Conservation (phyloP, 1,140 invertebrate genomes). For the Philotrypesis tridentata region DNA sequence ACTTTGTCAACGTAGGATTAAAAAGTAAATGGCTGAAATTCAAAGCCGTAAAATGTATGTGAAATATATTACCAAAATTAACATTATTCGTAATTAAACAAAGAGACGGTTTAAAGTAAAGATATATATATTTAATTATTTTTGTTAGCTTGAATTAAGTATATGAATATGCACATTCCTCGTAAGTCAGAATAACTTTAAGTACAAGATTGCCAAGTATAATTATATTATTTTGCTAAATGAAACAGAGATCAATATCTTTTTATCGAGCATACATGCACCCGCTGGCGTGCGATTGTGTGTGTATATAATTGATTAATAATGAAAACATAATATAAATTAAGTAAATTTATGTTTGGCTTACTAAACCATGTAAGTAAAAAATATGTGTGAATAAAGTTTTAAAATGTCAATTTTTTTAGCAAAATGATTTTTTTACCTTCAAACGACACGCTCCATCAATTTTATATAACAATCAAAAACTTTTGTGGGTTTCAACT, state of each 20-base stretch:
- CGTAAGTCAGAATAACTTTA: constrained; percentile 62
- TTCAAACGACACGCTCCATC: background rate
- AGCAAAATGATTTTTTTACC: constrained; percentile 59
- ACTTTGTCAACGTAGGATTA: background rate
- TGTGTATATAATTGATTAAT: constrained; percentile 41
- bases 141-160: constrained; percentile 52
- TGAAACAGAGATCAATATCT: constrained; percentile 38
- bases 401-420: constrained; percentile 67
- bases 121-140: constrained; percentile 45
- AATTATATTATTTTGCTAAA: constrained; percentile 61
- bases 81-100: constrained; percentile 15
- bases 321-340: constrained; percentile 57
- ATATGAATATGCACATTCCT: constrained; percentile 70
- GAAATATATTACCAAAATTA: background rate
- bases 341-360: constrained; percentile 72
- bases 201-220: constrained; percentile 72
- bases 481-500: too few relatives aligned
- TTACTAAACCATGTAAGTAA: constrained; percentile 73
- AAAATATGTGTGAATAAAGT: constrained; percentile 75
- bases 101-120: constrained; percentile 13
- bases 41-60: background rate
- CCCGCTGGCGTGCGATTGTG: constrained; percentile 22
- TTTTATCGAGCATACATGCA: constrained; percentile 43
- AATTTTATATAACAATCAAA: too few relatives aligned
- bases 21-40: background rate